Evolutionary conservation across 2,888 invertebrate genomes (phyloP), one percentile per base, ranked within the genome.

Genomic region (Eulithis testata): DNA sequence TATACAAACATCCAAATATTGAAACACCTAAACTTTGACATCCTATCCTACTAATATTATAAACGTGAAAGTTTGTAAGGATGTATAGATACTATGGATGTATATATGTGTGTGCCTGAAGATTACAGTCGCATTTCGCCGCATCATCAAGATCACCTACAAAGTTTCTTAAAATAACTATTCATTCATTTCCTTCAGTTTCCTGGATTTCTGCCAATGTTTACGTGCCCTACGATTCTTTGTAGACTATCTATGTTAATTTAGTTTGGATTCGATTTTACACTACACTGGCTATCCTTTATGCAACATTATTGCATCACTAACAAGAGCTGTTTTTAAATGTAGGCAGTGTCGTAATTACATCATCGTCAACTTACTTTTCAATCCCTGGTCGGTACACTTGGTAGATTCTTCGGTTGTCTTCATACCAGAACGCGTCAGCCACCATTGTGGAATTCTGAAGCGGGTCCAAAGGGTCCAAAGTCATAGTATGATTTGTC

Each of bases 401-500:
- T 74, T 90, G 91, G 73, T 93, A 93, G 56, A 87, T 81, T 47
- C 93, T 80, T 55, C 94, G 90, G 56, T 93, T 94, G 73, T 94
- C 94, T 78, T 94, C 94, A 61, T 93, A 90, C 94, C 94, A 95
- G 70, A 93, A 91, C 0, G 89, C 92, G 62, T 93, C 91, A 3
- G 83, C 84, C 11, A 83, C 69, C 89, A 93, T 87, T 3, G 80
- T 76, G n/a, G 79, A 71, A 51, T 82, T 84, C 0, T 80, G 71
- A 4, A 83, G 84, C 6, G 63, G 73, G 56, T 77, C 71, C 11
- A 77, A 65, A 1, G 86, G 80, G 61, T 73, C 77, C 45, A 90
- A 72, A 44, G 73, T 79, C 83, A 85, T 89, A 8, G 90, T 84
- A 64, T 90, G 86, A 79, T 91, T 91, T 0, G 88, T 87, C 93